Conservation (phyloP, 35 echinoderm and acorn worm genomes). For the Acanthaster planci region DNA sequence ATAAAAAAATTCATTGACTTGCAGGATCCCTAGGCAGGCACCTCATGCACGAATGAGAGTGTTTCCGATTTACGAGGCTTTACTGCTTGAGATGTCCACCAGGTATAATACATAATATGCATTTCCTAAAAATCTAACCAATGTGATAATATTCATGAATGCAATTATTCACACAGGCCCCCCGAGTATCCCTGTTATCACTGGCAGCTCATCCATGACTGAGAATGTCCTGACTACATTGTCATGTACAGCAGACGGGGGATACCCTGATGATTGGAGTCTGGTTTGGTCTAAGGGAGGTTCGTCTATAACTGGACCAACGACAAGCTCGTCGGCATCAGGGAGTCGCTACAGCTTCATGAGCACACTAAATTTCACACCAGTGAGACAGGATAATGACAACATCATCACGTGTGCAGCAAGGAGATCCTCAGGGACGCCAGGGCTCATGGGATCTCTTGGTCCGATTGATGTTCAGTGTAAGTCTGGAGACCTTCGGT, state of each 20-base stretch:
- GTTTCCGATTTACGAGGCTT: no score
- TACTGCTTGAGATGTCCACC: no score
- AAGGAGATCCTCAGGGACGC: not conserved
- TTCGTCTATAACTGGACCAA: not conserved
- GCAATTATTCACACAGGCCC: constrained; percentile 16
- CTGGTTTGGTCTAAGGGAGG: not conserved
- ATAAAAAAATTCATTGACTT: no score
- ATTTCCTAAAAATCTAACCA: no score
- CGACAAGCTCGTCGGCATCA: not conserved
- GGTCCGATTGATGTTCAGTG: not conserved
- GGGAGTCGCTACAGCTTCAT: not conserved
- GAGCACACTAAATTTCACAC: not conserved
- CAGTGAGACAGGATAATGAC: not conserved
- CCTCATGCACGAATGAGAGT: no score
- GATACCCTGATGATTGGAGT: not conserved
- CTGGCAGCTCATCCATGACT: not conserved
- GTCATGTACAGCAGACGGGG: not conserved
- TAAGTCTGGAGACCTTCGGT: not conserved
- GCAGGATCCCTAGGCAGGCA: no score
- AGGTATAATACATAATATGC: no score
- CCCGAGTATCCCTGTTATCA: not conserved
- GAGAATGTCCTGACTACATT: not conserved
- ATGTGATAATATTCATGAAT: no score
- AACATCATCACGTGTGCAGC: not conserved
- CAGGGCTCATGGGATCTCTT: not conserved